Evolutionary conservation across 1,140 invertebrate species (phyloP), one percentile per base, ranked within the genome.

Genomic region (Ips typographus): DNA sequence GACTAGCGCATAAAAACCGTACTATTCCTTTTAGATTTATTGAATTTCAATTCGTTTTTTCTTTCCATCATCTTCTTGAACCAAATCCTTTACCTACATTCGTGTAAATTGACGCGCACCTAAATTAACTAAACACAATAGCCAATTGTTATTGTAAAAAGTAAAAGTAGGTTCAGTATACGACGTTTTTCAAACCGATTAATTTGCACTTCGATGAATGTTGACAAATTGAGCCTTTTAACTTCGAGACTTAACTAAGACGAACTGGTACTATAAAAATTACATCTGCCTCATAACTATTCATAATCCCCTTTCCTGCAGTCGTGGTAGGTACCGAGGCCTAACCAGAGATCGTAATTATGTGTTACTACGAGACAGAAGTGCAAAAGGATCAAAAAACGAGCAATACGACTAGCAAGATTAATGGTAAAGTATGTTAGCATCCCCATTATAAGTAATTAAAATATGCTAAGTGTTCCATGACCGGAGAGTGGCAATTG

Each of bases 351-450:
- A 49, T 36, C 53, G 37, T 56, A 56, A 59, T 59, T 59, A 41
- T 59, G 52, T 47, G 44, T 47, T 47, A 47, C 22, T 22, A 22
- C n/a, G 37, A 7, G 8, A 22, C 37, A 37, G 52, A 38, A 47
- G 4, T 47, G 44, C 4, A 47, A 47, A n/a, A 55, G 37, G 37
- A 2, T 37, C n/a, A n/a, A 55, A 22, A 22, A 7, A 55, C 37
- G 52, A 55, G 6, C 44, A 49, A 49, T 6, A 49, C 44, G 6
- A 49, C 43, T 65, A 37, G n/a, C 22, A 40, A 56, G 51, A 41
- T 65, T 65, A 65, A 65, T 65, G 62, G 62, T 65, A 53, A 65
- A 65, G 56, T 65, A 55, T 65, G 52, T 65, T 65, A 56, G 44
- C 40, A 38, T 3, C 40, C 62, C 47, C 62, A 66, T 66, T 58